These are phyloP conservation scores for Zaprionus lineosus DNA, from an alignment of 2,888 invertebrate genomes.

Conservation along the genomic window DNA sequence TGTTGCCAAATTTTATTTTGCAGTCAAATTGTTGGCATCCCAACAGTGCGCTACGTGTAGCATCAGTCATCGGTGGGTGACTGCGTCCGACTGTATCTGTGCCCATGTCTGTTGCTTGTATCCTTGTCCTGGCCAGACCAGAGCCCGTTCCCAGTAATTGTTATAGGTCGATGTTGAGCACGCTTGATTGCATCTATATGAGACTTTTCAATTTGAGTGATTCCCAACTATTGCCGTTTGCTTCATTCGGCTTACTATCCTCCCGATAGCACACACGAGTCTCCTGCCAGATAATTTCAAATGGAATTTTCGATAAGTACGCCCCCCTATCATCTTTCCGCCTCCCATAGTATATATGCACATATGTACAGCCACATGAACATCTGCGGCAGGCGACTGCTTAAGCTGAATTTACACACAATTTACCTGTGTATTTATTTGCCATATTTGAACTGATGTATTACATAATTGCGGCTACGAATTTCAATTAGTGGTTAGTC, in stretches of 20 bases:
- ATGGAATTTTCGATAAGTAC: no score
- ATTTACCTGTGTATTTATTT: no score
- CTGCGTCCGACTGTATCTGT: constrained; percentile 11
- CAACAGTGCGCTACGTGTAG: constrained; percentile 11
- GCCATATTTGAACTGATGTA: no score
- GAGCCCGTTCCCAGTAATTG: constrained; percentile 33
- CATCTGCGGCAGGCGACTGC: no score
- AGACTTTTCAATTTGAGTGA: constrained; percentile 49
- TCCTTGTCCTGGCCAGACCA: constrained; percentile 26
- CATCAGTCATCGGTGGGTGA: constrained; percentile 2
- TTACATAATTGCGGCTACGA: no score
- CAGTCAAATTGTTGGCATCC: constrained; percentile 74
- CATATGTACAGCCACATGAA: no score
- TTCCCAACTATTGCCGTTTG: constrained; percentile 9
- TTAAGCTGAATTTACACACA: no score
- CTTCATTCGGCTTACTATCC: constrained; percentile 19
- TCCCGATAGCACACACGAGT: no score
- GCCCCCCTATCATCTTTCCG: no score
- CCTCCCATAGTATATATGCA: no score
- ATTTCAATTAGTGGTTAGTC: no score
- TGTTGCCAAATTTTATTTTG: constrained; percentile 73
- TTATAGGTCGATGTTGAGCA: constrained; percentile 36
- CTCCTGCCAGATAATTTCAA: no score
- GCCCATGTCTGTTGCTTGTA: constrained; percentile 24
- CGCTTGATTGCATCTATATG: constrained; percentile 42